These are phyloP conservation scores for Zelostemma sp. DNA, from an alignment of 1,140 invertebrate genomes.

Conservation along the genomic window DNA sequence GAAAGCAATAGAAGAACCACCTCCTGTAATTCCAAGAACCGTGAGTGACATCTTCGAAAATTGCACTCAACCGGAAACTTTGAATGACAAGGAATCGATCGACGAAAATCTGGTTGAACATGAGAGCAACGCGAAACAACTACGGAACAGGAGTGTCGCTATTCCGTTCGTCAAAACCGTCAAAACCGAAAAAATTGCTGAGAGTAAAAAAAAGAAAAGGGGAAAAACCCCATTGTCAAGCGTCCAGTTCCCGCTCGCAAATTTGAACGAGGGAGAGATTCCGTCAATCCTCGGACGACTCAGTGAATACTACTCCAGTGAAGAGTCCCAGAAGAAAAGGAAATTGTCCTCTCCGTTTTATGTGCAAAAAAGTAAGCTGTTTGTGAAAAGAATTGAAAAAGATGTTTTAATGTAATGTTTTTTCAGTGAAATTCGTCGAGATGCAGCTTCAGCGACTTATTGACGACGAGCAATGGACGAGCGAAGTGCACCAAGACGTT, in stretches of 20 bases:
- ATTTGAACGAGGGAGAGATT: background rate
- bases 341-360: background rate
- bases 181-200: no score
- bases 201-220: background rate
- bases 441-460: conserved; percentile 44
- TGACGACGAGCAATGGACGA: conserved; percentile 46
- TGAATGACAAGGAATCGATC: no score
- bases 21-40: no score
- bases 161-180: no score
- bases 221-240: background rate
- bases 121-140: no score
- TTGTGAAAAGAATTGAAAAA: background rate
- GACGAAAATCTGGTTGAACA: no score
- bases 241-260: background rate
- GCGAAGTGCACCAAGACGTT: conserved; percentile 40
- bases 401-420: conserved; percentile 5
- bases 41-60: no score
- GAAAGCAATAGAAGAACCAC: no score
- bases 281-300: background rate
- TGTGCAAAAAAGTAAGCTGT: background rate
- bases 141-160: no score
- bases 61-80: no score
- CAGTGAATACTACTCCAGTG: background rate
- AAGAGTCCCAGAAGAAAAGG: background rate
- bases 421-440: conserved; percentile 52